Percentiles rank a stretch among this genome's conserved stretches.
Evolutionary conservation across 92 coral and sea anemone species (phyloP).

Genomic region (Zoanthus solanderi): DNA sequence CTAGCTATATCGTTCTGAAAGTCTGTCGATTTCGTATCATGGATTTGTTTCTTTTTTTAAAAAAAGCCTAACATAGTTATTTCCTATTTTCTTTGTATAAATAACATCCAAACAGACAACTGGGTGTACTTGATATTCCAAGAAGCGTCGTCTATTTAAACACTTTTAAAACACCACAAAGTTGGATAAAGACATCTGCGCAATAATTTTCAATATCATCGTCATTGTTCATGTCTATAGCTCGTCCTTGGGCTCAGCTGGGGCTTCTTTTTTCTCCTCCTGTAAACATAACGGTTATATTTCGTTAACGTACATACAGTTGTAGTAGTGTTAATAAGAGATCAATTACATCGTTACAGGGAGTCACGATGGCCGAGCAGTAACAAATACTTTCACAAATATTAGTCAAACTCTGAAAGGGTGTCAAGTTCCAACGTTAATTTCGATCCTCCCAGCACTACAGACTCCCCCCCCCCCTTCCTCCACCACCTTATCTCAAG

Average conservation of each 20-base stretch:
- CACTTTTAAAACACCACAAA: background rate
- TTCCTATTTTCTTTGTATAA: background rate
- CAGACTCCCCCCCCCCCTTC: no score
- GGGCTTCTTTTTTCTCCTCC: constrained; percentile 95
- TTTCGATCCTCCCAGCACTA: no score
- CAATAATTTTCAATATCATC: constrained; percentile 19
- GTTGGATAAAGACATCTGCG: background rate
- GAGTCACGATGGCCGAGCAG: no score
- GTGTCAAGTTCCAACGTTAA: no score
- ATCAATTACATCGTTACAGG: no score
- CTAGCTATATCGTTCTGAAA: background rate
- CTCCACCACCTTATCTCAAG: no score
- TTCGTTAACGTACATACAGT: background rate
- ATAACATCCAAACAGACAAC: background rate
- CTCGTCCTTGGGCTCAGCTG: constrained; percentile 94
- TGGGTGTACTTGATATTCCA: background rate
- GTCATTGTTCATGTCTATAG: constrained; percentile 56
- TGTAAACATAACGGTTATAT: constrained; percentile 5
- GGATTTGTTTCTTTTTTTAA: background rate
- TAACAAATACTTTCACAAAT: no score
- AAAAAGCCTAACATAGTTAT: background rate
- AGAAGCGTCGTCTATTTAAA: background rate
- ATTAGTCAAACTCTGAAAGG: no score
- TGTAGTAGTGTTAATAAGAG: no score
- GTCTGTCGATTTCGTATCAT: background rate